These are phyloP conservation scores for Mastomys natalensis DNA, from an alignment of 2,113 vertebrate species.

Conservation along the genomic window DNA sequence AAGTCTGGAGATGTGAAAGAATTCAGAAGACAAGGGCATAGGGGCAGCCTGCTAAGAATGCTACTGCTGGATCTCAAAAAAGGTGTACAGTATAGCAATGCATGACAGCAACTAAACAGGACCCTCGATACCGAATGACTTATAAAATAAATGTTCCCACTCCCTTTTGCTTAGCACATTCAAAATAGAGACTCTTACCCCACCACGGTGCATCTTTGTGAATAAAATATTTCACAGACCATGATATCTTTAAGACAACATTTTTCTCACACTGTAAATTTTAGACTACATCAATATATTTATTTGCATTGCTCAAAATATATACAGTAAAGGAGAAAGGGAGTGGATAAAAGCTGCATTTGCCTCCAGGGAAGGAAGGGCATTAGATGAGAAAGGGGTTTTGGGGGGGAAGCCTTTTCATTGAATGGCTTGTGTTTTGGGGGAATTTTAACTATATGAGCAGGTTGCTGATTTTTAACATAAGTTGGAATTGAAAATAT, in stretches of 20 bases:
- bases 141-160: background rate
- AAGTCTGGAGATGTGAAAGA: background rate
- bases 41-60: background rate
- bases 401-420: background rate
- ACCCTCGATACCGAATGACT: background rate
- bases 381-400: background rate
- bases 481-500: conserved; percentile 29
- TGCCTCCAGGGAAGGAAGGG: background rate
- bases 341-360: conserved; percentile 3
- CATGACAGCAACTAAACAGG: too few relatives aligned
- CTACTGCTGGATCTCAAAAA: background rate
- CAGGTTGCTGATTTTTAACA: background rate
- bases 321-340: background rate
- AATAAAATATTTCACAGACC: background rate
- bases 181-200: background rate
- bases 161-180: background rate
- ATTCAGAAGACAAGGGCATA: background rate
- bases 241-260: conserved; percentile 20
- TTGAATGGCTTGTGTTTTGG: background rate
- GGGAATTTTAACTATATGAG: background rate
- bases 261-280: conserved; percentile 35
- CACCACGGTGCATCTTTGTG: background rate
- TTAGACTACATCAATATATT: background rate
- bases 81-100: background rate
- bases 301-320: background rate